A percentile compares a stretch with the other conserved stretches of the same genome.
Evolutionary conservation across 2,888 invertebrate genomes (phyloP).

Genomic region (Ypsolopha scabrella): DNA sequence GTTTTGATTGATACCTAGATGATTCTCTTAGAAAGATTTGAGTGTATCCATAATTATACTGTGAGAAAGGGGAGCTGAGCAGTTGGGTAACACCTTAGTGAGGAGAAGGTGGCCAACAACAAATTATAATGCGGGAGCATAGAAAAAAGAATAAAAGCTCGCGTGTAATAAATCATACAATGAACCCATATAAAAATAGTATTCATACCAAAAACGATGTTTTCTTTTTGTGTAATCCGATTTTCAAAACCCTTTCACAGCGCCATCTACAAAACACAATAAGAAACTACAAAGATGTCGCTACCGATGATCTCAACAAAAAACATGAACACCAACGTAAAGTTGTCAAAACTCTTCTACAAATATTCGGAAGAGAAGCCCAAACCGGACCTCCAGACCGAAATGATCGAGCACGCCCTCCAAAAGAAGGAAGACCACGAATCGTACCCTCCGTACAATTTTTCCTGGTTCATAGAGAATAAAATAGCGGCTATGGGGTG

Average conservation of each 20-base stretch:
- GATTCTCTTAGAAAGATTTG: too few relatives aligned
- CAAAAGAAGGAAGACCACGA: conserved; percentile 38
- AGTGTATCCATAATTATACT: too few relatives aligned
- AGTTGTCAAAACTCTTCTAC: conserved; percentile 50
- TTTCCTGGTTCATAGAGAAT: conserved; percentile 76
- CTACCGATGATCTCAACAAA: neutral
- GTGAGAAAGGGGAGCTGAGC: too few relatives aligned
- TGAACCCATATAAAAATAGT: too few relatives aligned
- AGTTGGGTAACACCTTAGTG: too few relatives aligned
- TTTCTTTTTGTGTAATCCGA: too few relatives aligned
- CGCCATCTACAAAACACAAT: neutral
- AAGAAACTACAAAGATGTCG: neutral
- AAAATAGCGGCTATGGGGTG: conserved; percentile 77
- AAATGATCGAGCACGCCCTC: conserved; percentile 4
- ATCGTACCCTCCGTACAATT: conserved; percentile 73
- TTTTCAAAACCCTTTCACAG: neutral
- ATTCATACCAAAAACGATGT: too few relatives aligned
- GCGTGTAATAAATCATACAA: neutral
- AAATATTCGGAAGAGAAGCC: conserved; percentile 42
- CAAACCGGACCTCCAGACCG: neutral
- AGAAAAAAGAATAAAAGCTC: too few relatives aligned
- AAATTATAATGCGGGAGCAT: too few relatives aligned
- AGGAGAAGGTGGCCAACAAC: too few relatives aligned
- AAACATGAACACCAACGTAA: conserved; percentile 40
- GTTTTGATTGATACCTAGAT: too few relatives aligned